Base-by-base conservation (phyloP, 2,888 invertebrate genomes). In the Pyrocoelia pectoralis region DNA sequence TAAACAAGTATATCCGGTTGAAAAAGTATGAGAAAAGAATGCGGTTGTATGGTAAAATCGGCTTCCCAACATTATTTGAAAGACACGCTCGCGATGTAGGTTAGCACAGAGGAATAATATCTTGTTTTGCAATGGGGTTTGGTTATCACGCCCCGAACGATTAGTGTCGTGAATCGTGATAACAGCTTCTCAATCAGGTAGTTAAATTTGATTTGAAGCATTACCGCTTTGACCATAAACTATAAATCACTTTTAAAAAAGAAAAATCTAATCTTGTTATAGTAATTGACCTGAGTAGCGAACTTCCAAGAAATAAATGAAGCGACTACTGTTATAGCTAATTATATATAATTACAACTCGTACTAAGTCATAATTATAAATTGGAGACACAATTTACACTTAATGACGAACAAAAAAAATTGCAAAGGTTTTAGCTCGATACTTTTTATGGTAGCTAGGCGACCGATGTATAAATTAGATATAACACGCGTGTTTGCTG, bases 1-100 rank as follows among this genome's bases (percentile, higher is more conserved):
- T 54, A 62, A 62, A 62, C 62, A 62, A 53, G 62, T 56, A 56
- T 56, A 62, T 62, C 62, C 62, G 62, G 62, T 62, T 50, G 41
- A 12, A 60, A 53, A 33, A 33, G 50, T 51, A 57, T 50, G 56
- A 38, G 56, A 57, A 57, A 33, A 48, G 48, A 48, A 56, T 56
- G 56, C 6, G 28, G 56, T 57, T 46, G 18, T 15, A 15, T 46
- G 8, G 43, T 43, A 24, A 33, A 33, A 33, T 33, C 8, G n/a
- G 33, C 33, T 33, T 33, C 33, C n/a, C n/a, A 8, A 33, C 33
- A 33, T 33, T 33, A 33, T 2, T 33, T 33, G 2, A 2, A 33
- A 33, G n/a, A 33, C n/a, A 8, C 4, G 24, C 4, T 3, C 24
- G 24, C 24, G 24, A 24, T 33, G 33, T 33, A 33, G 33, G 9